Percentiles rank a stretch among this genome's conserved stretches.
Evolutionary conservation across 1,140 invertebrate species (phyloP).

Genomic region (Gyrodactylus bullatarudis): DNA sequence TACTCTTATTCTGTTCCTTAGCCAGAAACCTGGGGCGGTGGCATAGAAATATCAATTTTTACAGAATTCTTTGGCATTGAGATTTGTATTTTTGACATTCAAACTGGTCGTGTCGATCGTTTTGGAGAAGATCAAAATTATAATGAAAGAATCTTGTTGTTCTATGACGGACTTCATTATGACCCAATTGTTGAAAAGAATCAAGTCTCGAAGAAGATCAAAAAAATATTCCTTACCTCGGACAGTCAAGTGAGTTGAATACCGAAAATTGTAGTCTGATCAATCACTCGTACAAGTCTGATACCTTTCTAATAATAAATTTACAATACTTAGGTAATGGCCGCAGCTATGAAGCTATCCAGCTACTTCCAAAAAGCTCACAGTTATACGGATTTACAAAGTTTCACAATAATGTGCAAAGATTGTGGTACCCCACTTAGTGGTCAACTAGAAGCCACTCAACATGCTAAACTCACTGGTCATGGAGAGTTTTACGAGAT

Average conservation of each 20-base stretch:
- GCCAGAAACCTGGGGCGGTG: constrained; percentile 46
- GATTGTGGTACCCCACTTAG: background rate
- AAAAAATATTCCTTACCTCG: background rate
- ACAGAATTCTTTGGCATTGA: constrained; percentile 52
- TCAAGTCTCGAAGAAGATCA: background rate
- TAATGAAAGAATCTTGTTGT: constrained; percentile 41
- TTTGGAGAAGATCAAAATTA: constrained; percentile 72
- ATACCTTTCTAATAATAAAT: background rate
- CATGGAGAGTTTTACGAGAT: constrained; percentile 1
- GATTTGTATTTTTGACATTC: constrained; percentile 63
- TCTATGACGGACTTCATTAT: constrained; percentile 84
- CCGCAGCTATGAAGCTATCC: background rate
- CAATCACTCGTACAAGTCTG: no score
- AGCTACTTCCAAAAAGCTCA: background rate
- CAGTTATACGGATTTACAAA: constrained; percentile 1
- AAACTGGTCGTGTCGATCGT: constrained; percentile 50
- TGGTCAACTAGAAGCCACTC: background rate
- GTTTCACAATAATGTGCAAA: background rate
- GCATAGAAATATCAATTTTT: constrained; percentile 61
- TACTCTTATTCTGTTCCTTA: no score
- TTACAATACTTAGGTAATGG: background rate
- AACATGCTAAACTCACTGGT: constrained; percentile 5
- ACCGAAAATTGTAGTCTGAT: background rate
- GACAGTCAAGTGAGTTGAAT: background rate
- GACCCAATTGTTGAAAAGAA: constrained; percentile 26